Conservation (phyloP, 2,113 vertebrate genomes). For the Tragelaphus scriptus region DNA sequence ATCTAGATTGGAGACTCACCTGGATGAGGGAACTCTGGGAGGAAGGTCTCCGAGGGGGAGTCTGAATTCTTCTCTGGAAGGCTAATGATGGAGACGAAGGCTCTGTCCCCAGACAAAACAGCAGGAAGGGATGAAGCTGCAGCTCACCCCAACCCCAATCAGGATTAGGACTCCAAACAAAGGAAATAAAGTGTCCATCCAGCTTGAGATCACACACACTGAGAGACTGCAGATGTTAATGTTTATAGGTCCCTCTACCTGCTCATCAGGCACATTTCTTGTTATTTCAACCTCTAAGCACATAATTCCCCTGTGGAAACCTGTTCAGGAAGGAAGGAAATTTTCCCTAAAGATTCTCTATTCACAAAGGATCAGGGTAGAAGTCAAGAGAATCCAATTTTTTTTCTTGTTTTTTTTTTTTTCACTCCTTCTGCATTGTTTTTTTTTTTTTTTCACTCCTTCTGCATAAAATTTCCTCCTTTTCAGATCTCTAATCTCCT, state of each 20-base stretch:
- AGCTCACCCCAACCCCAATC: neutral
- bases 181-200: neutral
- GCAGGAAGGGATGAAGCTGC: neutral
- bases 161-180: neutral
- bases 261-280: neutral
- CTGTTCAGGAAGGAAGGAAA: neutral
- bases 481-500: neutral
- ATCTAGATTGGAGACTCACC: neutral
- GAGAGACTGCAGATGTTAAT: neutral
- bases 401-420: neutral
- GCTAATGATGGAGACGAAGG: neutral
- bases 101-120: neutral
- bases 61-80: neutral
- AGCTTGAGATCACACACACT: neutral
- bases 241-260: neutral
- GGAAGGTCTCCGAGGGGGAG: fast-evolving
- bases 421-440: neutral
- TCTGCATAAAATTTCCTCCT: neutral
- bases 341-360: neutral
- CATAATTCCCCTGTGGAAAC: neutral
- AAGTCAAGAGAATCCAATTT: neutral
- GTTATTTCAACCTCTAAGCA: neutral
- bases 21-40: neutral
- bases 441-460: no score
- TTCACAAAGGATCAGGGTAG: neutral